Conservation (phyloP, 1,140 invertebrate genomes). For the Danaus melanippus region DNA sequence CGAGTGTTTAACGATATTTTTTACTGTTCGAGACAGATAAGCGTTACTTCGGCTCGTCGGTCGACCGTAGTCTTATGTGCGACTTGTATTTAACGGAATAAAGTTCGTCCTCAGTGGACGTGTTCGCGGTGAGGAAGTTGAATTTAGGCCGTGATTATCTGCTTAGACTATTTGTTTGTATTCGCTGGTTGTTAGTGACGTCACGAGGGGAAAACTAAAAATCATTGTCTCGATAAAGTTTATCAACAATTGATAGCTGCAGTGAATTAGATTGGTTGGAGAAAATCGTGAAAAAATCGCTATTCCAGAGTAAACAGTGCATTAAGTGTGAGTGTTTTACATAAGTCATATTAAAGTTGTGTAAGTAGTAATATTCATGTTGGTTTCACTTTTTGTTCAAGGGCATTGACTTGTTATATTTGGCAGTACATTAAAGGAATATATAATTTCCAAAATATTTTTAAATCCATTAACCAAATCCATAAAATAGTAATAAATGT, state of each 20-base stretch:
- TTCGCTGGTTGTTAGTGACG: conserved; percentile 52
- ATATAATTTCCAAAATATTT: too few species aligned
- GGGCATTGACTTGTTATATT: too few species aligned
- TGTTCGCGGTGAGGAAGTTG: conserved; percentile 28
- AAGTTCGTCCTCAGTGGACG: conserved; percentile 3
- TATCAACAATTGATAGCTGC: conserved; percentile 49
- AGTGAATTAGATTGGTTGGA: conserved; percentile 32
- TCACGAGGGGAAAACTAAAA: conserved; percentile 37
- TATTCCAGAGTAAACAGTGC: conserved; percentile 15
- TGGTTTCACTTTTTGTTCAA: too few species aligned
- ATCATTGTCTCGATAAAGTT: conserved; percentile 55
- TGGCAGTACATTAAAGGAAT: too few species aligned
- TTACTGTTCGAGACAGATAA: too few species aligned
- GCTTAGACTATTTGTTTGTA: conserved; percentile 45
- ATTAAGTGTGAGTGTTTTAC: conserved; percentile 7
- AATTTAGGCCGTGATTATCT: conserved; percentile 44
- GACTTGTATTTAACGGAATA: neutral
- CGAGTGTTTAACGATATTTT: conserved; percentile 34
- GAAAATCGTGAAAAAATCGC: conserved; percentile 7
- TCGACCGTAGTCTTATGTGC: neutral
- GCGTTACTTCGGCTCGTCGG: too few species aligned
- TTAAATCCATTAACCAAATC: too few species aligned
- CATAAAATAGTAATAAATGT: too few species aligned
- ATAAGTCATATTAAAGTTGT: neutral
- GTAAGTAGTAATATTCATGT: conserved; percentile 5